Evolutionary conservation across 2,113 vertebrate genomes (phyloP).

Genomic region (Cottus gobio): DNA sequence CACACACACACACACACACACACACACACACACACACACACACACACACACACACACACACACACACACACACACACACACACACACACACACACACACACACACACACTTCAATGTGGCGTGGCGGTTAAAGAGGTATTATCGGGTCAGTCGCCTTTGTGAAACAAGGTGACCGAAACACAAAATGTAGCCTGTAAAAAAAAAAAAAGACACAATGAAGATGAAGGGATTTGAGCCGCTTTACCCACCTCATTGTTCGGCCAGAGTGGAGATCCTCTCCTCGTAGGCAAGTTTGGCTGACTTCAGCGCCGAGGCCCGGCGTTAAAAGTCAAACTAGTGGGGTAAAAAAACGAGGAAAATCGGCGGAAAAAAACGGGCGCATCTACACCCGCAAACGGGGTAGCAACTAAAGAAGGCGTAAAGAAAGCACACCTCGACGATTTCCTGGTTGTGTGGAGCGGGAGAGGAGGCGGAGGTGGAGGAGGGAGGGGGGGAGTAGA

Average conservation of each 20-base stretch:
- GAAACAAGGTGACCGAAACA: conserved; percentile 45
- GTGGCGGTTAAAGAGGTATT: not conserved
- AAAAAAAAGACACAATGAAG: conserved; percentile 77
- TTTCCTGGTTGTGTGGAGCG: conserved; percentile 84
- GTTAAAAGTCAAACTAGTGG: conserved; percentile 52
- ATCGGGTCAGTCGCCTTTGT: conserved; percentile 17
- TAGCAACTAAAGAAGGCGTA: conserved; percentile 65
- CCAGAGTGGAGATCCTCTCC: conserved; percentile 78
- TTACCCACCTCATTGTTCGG: conserved; percentile 84
- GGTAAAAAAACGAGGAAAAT: conserved; percentile 30
- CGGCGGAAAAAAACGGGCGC: conserved; percentile 26
- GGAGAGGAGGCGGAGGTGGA: conserved; percentile 37
- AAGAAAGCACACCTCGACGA: conserved; percentile 81
- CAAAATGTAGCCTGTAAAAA: conserved; percentile 54
- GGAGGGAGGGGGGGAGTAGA: conserved; percentile 42
- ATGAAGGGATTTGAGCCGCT: conserved; percentile 71
- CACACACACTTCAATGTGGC: not conserved
- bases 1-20: no score
- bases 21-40: no score
- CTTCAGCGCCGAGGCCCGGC: conserved; percentile 65
- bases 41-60: no score
- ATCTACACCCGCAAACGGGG: conserved; percentile 74
- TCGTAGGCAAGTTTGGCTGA: conserved; percentile 67
- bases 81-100: no score
- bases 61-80: no score